Percentiles rank a stretch among this genome's conserved stretches.
phyloP scores from a whole-genome alignment of 2,113 vertebrate genomes.

The Mesocricetus auratus region DNA sequence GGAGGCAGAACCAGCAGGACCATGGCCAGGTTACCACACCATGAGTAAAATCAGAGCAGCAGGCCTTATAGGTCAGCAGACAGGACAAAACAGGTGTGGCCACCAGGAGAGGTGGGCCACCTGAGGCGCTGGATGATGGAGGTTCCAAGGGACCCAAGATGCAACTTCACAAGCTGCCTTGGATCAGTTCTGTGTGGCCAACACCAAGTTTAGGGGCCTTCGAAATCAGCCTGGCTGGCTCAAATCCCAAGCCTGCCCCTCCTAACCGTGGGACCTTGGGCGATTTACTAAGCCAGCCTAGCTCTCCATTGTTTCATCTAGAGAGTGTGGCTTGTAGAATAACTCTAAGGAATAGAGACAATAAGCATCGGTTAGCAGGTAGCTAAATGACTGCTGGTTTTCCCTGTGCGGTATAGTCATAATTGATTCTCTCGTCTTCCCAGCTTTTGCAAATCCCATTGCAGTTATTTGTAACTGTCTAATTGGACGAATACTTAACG shows the following conservation, averaged over 20 bases:
- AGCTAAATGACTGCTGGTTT: constrained; percentile 33
- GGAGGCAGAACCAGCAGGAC: background rate
- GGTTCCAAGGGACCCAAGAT: background rate
- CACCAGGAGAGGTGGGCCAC: background rate
- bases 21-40: background rate
- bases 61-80: background rate
- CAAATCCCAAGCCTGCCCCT: constrained; percentile 15
- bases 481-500: constrained; percentile 29
- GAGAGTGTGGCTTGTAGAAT: background rate
- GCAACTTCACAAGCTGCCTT: background rate
- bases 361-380: background rate
- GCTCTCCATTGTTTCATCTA: constrained; percentile 5
- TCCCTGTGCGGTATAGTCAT: constrained; percentile 38
- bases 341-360: background rate
- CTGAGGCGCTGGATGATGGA: background rate
- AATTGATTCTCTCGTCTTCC: constrained; percentile 40
- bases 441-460: background rate
- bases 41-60: background rate
- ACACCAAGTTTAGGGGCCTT: background rate
- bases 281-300: background rate
- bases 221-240: background rate
- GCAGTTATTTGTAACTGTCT: constrained; percentile 43
- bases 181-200: background rate
- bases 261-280: background rate
- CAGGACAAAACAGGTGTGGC: too few relatives aligned